Base-by-base conservation (phyloP, 1,140 invertebrate genomes). In the Neelides sp. region DNA sequence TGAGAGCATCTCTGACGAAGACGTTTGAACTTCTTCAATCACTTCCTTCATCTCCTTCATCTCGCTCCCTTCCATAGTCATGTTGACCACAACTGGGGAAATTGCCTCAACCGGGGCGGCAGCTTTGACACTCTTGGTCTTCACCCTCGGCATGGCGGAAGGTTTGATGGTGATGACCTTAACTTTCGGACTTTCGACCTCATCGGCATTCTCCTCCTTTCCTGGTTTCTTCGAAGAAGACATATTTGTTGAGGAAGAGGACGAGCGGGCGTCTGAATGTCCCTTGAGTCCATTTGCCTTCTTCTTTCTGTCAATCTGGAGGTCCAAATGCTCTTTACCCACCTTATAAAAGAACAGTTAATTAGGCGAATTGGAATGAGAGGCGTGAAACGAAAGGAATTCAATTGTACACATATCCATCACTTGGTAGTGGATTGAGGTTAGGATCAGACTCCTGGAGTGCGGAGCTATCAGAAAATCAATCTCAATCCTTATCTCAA, bases 251-350 rank as follows among this genome's bases (percentile, higher is more conserved):
- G n/a, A n/a, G n/a, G n/a, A n/a, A n/a, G n/a, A n/a, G n/a, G n/a
- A n/a, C n/a, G n/a, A n/a, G 7, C 7, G n/a, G 47, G 34, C 26
- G 48, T 52, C 20, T 45, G 49, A 2, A 56, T 22, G 4, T 20
- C 37, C 32, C 30, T 56, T 51, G 24, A 55, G 30, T 28, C 53
- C 53, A 40, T 55, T 55, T 12, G 34, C 35, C 26, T 48, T 55
- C 40, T 52, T 56, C 15, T 37, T 40, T 32, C 43, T 44, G 32
- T 43, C 47, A 30, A 52, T 46, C 46, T 56, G 47, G 19, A 51
- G 36, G 41, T 56, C 50, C 36, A 56, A 42, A 49, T 58, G 56
- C 40, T 54, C 52, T 37, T 58, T 58, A 13, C 56, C 56, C 43
- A 58, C 56, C 50, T 57, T 36, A 32, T 19, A 35, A 45, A 24